These are phyloP conservation scores for Limnothrissa miodon DNA, from an alignment of 2,113 vertebrate genomes.

Conservation along the genomic window DNA sequence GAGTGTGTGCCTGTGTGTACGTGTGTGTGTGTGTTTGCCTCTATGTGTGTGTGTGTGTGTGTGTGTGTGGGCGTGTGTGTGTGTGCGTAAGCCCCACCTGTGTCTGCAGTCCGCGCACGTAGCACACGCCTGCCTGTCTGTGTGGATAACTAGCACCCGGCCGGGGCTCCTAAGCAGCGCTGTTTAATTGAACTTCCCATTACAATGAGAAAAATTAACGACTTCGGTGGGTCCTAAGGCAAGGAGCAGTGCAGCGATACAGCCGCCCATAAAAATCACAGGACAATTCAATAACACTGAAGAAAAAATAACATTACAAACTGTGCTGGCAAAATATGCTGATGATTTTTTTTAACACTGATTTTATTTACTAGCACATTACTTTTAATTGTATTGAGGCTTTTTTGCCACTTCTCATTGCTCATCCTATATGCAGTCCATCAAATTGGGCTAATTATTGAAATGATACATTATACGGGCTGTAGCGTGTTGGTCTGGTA, in stretches of 20 bases:
- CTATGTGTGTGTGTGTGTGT: neutral
- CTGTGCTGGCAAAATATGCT: constrained; percentile 46
- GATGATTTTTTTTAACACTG: constrained; percentile 54
- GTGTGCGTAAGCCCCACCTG: neutral
- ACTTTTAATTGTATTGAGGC: constrained; percentile 48
- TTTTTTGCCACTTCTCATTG: constrained; percentile 51
- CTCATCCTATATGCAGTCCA: neutral
- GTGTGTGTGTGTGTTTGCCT: neutral
- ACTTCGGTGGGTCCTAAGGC: constrained; percentile 42
- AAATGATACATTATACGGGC: neutral
- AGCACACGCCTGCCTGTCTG: neutral
- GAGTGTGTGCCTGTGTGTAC: neutral
- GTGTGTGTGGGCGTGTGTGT: too few relatives aligned
- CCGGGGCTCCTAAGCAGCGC: constrained; percentile 28
- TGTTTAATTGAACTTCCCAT: constrained; percentile 63
- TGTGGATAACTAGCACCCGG: neutral
- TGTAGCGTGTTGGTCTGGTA: neutral
- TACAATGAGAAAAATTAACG: constrained; percentile 66
- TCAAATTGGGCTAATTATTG: neutral
- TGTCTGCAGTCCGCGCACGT: neutral
- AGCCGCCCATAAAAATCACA: constrained; percentile 54
- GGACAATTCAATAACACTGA: constrained; percentile 56
- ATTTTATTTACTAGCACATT: constrained; percentile 53
- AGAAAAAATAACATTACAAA: constrained; percentile 55
- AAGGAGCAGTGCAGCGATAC: neutral